A percentile compares a stretch with the other conserved stretches of the same genome.
These are phyloP conservation scores for Luperina nickerlii DNA, from an alignment of 2,888 invertebrate genomes.

Conservation along the genomic window DNA sequence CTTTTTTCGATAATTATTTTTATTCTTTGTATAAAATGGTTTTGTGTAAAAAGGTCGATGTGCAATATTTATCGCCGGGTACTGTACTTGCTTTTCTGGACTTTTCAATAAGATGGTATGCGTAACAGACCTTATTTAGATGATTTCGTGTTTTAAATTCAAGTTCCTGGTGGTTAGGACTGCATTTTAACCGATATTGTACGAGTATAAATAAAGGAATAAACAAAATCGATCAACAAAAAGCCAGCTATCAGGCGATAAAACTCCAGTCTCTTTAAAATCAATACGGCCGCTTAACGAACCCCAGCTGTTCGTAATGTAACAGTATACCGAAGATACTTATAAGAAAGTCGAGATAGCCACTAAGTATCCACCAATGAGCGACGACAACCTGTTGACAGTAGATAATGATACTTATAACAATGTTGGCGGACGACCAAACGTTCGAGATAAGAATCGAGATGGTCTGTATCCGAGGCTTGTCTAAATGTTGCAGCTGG, in stretches of 20 bases:
- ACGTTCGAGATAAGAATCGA: constrained; percentile 39
- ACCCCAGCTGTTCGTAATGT: neutral
- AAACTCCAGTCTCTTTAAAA: neutral
- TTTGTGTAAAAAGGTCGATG: too few species aligned
- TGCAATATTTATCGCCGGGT: too few species aligned
- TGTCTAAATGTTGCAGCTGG: constrained; percentile 18
- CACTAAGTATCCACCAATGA: constrained; percentile 44
- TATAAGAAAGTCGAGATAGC: constrained; percentile 31
- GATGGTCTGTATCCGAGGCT: constrained; percentile 26
- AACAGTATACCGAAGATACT: neutral
- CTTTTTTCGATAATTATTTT: too few species aligned
- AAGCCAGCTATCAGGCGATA: neutral
- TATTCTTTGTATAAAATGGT: too few species aligned
- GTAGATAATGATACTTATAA: constrained; percentile 48
- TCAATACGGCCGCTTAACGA: constrained; percentile 6
- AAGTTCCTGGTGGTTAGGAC: neutral
- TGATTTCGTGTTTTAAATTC: neutral
- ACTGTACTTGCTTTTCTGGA: neutral
- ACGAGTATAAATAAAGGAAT: neutral
- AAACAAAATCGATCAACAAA: neutral
- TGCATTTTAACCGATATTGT: neutral
- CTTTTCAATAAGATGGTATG: neutral
- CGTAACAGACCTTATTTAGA: neutral
- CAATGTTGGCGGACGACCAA: constrained; percentile 52
- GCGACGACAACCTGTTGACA: constrained; percentile 61